Base-by-base conservation (phyloP, 2,888 invertebrate genomes). In the Himalopsyche kuldschensis region DNA sequence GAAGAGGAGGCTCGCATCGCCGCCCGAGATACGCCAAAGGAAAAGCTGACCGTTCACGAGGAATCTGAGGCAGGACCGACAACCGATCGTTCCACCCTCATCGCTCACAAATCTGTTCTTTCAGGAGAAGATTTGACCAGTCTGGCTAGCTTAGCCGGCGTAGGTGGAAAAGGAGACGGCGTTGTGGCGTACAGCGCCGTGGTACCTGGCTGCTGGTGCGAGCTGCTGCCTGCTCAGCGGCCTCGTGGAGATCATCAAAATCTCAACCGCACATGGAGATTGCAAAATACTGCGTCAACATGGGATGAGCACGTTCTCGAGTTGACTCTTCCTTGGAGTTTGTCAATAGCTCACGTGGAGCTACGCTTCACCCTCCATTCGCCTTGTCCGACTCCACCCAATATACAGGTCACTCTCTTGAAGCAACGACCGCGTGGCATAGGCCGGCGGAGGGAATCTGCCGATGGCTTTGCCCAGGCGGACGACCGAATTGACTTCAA, bases 291-390 rank as follows among this genome's bases (percentile, higher is more conserved):
- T 87, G 94, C 95, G 90, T 96, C 96, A 30, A 97, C 97, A 0
- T 97, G 97, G 96, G 97, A 97, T 88, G 98, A 98, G 88, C 98
- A 98, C 88, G 94, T 98, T 32, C 95, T 98, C 87, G 98, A 98
- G 89, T 91, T 98, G 8, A 96, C 97, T 0, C 89, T 98, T 81
- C 96, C 97, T 0, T 94, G 95, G 86, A 94, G 95, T 78, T 94
- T 94, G 2, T 94, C 94, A 47, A 91, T 98, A 82, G 97, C 97
- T n/a, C 98, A 98, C 88, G 95, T 98, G 31, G 97, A 98, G 89
- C 94, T 98, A 76, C 95, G 96, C 86, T 98, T 97, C 88, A 95
- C 95, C 0, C 91, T 98, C 46, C 97, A 97, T 88, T 93, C 95
- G 5, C 94, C 95, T 5, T 96, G 96, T 87, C 93, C 95, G 0